Evolutionary conservation across 1,140 invertebrate genomes (phyloP).

Genomic region (Bathynomus jamesi): DNA sequence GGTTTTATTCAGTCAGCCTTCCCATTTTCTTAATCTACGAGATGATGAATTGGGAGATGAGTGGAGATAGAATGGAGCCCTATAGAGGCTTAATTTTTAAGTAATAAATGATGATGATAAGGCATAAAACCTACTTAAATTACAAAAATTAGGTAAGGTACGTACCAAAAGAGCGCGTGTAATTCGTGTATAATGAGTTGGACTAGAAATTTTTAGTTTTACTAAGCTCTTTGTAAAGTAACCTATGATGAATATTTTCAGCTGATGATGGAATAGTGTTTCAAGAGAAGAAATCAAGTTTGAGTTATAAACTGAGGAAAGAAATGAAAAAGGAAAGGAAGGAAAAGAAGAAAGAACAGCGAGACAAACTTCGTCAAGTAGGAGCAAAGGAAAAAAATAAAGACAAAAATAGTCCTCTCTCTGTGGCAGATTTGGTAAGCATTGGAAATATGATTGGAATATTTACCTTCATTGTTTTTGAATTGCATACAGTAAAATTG

Average conservation of each 20-base stretch:
- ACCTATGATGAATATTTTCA: slow-evolving; percentile 8
- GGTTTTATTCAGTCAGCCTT: too few relatives aligned
- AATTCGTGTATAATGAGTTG: not conserved
- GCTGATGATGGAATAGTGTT: slow-evolving; percentile 37
- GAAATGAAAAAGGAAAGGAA: slow-evolving; percentile 37
- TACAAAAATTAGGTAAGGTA: not conserved
- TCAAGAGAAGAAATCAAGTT: slow-evolving; percentile 34
- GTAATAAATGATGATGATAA: not conserved
- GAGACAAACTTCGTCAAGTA: slow-evolving; percentile 21
- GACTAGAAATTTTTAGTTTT: not conserved
- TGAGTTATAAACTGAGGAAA: slow-evolving; percentile 32
- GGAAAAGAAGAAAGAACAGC: slow-evolving; percentile 33
- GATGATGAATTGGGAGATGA: too few relatives aligned
- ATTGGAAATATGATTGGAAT: not conserved
- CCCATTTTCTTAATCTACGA: too few relatives aligned
- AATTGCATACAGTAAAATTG: not conserved
- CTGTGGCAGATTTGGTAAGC: slow-evolving; percentile 3
- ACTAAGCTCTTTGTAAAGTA: not conserved
- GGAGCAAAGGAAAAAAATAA: slow-evolving; percentile 29
- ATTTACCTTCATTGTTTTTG: not conserved
- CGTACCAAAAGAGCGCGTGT: not conserved
- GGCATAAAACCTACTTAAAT: not conserved
- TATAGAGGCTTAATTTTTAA: too few relatives aligned
- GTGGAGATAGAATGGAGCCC: too few relatives aligned
- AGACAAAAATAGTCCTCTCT: slow-evolving; percentile 23